Evolutionary conservation across 1,140 invertebrate species (phyloP), one percentile per base, ranked within the genome.

Genomic region (Monochamus saltuarius): DNA sequence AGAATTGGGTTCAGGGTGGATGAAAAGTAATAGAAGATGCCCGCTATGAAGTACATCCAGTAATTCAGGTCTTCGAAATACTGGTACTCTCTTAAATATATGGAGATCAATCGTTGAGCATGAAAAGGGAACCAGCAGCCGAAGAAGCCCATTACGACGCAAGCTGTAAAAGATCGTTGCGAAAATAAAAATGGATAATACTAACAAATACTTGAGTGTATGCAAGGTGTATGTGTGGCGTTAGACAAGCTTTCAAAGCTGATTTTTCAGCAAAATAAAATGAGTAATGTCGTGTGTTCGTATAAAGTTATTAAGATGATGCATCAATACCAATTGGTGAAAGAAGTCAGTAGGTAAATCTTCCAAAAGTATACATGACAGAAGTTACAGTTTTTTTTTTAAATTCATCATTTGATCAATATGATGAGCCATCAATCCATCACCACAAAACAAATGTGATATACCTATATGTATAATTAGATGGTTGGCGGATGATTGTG

Each of bases 121-220:
- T 98, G 96, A 80, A 98, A 98, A 13, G 96, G 96, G 0, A 93
- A 92, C 94, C 95, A 99, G 79, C 94, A 97, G 1, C 97, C 77
- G 79, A 98, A 98, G 80, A 98, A 98, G n/a, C 91, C 90, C 2
- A 97, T 83, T 4, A 98, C 95, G 3, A 98, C 96, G 1, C 92
- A 92, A 69, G 92, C 96, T 98, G 80, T 29, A 82, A 81, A 29
- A 29, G 22, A 29, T 29, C 6, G 22, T 29, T 29, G 22, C 65
- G 53, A 39, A 73, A 61, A 7, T 1, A 49, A 8, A 11, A 11
- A 49, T 22, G 0, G 22, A 13, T 49, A 22, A 1, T 49, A 4
- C 29, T 50, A 38, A 38, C 37, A 8, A 8, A 7, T 43, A n/a
- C 40, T 45, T 45, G 11, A 45, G 14, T 13, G 14, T 9, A 45